Evolutionary conservation across 2,797 vertebrate species (phyloP).

Genomic region (Diplodus puntazzo): DNA sequence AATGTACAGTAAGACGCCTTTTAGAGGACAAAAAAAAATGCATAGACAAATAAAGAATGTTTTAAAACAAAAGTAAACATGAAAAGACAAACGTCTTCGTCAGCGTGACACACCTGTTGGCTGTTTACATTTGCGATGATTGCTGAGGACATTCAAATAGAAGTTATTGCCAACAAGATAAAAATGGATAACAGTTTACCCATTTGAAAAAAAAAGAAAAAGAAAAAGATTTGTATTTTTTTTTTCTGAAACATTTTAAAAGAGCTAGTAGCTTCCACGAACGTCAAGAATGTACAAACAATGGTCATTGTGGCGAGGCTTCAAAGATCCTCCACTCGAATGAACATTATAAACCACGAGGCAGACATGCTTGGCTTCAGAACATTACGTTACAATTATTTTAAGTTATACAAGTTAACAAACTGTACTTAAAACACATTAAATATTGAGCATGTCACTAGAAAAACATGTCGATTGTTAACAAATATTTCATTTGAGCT

Average conservation of each 20-base stretch:
- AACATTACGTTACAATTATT: conserved; percentile 79
- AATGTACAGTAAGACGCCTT: conserved; percentile 81
- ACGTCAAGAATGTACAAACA: conserved; percentile 78
- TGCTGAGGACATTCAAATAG: conserved; percentile 79
- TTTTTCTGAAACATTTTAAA: conserved; percentile 62
- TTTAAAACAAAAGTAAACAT: conserved; percentile 80
- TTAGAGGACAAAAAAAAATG: conserved; percentile 73
- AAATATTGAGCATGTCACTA: conserved; percentile 82
- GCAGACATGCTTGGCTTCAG: conserved; percentile 82
- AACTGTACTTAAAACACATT: conserved; percentile 83
- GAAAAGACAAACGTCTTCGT: conserved; percentile 72
- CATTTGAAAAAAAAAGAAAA: conserved; percentile 45
- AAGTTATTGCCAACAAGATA: conserved; percentile 80
- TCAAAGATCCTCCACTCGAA: conserved; percentile 66
- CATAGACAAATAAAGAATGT: conserved; percentile 84
- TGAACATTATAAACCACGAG: conserved; percentile 78
- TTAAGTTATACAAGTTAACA: conserved; percentile 83
- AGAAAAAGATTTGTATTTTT: conserved; percentile 21
- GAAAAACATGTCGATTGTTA: conserved; percentile 69
- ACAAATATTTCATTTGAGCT: conserved; percentile 62
- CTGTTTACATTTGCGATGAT: conserved; percentile 70
- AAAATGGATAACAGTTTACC: conserved; percentile 58
- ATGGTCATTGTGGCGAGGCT: conserved; percentile 69
- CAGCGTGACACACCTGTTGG: conserved; percentile 64
- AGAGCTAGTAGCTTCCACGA: conserved; percentile 73